A percentile compares a stretch with the other conserved stretches of the same genome.
phyloP scores from a whole-genome alignment of 2,113 vertebrate species.

The Agapornis roseicollis region DNA sequence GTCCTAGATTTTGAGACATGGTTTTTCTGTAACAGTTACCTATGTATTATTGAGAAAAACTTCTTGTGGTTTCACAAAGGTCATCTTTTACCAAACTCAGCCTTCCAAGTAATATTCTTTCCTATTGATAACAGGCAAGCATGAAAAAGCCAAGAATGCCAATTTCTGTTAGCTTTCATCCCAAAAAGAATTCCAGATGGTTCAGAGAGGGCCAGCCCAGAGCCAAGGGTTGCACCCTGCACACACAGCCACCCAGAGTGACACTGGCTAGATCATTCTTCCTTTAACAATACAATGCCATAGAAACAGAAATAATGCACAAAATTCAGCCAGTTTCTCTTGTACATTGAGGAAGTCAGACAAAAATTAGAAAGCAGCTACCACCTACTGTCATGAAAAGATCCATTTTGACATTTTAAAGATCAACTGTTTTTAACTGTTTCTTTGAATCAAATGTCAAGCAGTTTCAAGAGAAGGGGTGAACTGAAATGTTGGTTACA shows the following conservation, averaged over 20 bases:
- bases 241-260: accelerated
- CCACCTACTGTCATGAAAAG: background rate
- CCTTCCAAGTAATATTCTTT: background rate
- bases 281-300: background rate
- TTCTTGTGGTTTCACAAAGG: background rate
- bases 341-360: background rate
- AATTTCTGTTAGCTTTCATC: background rate
- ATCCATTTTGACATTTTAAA: background rate
- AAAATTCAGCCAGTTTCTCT: background rate
- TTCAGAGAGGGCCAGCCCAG: background rate
- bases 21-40: background rate
- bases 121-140: background rate
- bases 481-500: background rate
- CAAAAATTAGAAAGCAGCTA: background rate
- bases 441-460: background rate
- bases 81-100: background rate
- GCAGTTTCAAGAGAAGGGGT: background rate
- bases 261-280: background rate
- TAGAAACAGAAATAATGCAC: background rate
- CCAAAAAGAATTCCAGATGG: background rate
- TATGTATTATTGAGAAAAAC: background rate
- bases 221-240: background rate
- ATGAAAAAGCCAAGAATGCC: background rate
- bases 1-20: background rate
- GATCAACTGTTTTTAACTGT: background rate